phyloP scores from a whole-genome alignment of 2,888 invertebrate genomes.

The Frankliniella fusca region DNA sequence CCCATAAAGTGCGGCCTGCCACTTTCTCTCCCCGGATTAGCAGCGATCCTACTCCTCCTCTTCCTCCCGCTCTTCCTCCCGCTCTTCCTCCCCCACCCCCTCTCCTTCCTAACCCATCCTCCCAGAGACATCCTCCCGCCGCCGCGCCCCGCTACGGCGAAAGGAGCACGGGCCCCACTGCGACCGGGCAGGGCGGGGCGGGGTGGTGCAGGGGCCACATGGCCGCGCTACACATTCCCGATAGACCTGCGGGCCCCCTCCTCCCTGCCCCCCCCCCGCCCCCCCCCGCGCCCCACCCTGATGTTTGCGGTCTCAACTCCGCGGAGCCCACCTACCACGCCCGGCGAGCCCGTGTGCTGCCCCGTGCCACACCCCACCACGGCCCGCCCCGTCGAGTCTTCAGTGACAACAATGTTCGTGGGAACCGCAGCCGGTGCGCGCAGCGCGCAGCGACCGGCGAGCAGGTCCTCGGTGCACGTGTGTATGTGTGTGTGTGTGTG shows the following conservation, averaged over 20 bases:
- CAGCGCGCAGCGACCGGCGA: neutral
- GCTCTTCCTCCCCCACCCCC: neutral
- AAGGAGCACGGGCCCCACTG: too few species aligned
- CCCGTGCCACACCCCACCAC: neutral
- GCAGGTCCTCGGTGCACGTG: neutral
- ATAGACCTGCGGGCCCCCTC: neutral
- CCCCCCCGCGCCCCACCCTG: neutral
- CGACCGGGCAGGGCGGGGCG: too few species aligned
- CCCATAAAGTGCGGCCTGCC: conserved; percentile 10
- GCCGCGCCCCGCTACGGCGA: neutral
- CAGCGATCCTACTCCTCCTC: neutral
- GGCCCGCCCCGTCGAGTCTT: neutral
- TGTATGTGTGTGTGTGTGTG: neutral
- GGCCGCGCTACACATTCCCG: neutral
- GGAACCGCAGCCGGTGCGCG: neutral
- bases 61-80: neutral
- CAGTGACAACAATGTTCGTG: neutral
- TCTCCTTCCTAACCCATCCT: neutral
- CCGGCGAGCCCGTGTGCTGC: neutral
- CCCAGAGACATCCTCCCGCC: neutral
- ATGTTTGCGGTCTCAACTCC: neutral
- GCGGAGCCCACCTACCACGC: conserved; percentile 12
- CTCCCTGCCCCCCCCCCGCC: neutral
- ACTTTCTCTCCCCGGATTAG: conserved; percentile 6
- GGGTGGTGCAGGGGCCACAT: neutral